Conservation (phyloP, 2,797 vertebrate genomes). For the Dicrostonyx torquatus region DNA sequence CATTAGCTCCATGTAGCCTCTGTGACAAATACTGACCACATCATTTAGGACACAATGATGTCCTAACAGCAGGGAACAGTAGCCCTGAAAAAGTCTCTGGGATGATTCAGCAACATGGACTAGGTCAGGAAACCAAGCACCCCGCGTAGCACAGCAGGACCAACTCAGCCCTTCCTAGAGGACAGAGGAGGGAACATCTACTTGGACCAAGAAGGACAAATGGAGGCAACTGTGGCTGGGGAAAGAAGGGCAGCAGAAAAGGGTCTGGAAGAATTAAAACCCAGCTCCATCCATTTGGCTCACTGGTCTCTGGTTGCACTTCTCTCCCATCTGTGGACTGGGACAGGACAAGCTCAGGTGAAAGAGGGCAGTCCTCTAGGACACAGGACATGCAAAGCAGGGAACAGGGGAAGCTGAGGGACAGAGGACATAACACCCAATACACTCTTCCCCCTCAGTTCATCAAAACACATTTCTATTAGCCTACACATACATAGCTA, state of each 20-base stretch:
- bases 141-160: neutral
- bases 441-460: neutral
- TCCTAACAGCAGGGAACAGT: neutral
- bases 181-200: neutral
- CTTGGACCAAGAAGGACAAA: neutral
- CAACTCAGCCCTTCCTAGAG: neutral
- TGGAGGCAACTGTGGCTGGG: neutral
- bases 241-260: neutral
- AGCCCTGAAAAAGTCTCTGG: neutral
- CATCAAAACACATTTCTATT: neutral
- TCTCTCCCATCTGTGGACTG: neutral
- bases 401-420: neutral
- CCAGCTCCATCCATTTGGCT: neutral
- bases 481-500: accelerated
- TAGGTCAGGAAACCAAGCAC: neutral
- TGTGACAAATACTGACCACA: neutral
- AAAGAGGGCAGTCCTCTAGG: neutral
- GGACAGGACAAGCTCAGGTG: accelerated
- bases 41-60: accelerated
- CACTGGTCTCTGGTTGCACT: neutral
- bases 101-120: neutral
- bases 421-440: neutral
- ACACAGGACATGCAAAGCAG: neutral
- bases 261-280: neutral
- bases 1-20: neutral